These are phyloP conservation scores for Tipula lateralis DNA, from an alignment of 2,888 invertebrate genomes.

Conservation along the genomic window DNA sequence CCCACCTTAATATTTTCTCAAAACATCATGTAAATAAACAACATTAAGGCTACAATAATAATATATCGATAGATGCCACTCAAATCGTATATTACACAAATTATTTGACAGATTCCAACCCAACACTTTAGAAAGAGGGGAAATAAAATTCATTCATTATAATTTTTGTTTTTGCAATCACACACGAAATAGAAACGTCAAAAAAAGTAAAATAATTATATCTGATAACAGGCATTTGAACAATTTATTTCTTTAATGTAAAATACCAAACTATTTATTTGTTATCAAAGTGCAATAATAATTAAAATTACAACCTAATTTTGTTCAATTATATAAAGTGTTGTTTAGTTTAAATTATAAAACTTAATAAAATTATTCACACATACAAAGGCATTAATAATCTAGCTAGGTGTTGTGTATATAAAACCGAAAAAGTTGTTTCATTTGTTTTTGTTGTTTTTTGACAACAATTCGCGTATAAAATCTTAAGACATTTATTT, in stretches of 20 bases:
- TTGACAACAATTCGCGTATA: neutral
- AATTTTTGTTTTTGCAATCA: neutral
- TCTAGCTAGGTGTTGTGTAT: too few relatives aligned
- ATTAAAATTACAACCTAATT: neutral
- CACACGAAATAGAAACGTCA: neutral
- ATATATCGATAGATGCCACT: neutral
- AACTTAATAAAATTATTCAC: neutral
- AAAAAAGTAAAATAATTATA: neutral
- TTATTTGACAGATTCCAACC: neutral
- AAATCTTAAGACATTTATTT: neutral
- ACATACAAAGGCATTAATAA: neutral
- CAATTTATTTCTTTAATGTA: neutral
- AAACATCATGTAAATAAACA: neutral
- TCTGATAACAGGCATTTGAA: neutral
- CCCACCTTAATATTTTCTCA: too few relatives aligned
- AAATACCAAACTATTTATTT: neutral
- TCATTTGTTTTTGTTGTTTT: slow-evolving; percentile 9
- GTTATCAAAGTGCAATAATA: neutral
- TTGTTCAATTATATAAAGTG: neutral
- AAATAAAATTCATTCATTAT: neutral
- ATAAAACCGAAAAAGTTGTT: slow-evolving; percentile 3
- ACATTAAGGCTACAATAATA: neutral
- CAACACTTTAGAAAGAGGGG: neutral
- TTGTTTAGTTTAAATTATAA: neutral
- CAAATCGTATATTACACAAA: neutral